Evolutionary conservation across 2,113 vertebrate genomes (phyloP).

Genomic region (Micromys minutus): DNA sequence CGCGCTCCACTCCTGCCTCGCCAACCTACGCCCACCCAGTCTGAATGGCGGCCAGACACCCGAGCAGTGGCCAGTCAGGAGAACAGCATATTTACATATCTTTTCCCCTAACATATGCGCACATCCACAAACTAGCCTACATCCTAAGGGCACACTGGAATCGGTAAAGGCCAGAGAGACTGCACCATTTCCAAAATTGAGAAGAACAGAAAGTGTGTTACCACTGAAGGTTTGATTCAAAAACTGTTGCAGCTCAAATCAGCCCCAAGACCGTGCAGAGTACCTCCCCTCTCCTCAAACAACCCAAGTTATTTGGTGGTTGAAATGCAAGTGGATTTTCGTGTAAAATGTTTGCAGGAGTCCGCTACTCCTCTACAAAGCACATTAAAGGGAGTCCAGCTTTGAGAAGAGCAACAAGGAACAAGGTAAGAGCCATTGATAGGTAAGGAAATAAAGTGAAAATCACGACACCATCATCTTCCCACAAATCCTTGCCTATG

Average conservation of each 20-base stretch:
- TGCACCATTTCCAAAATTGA: background rate
- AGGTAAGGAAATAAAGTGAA: background rate
- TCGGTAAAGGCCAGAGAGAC: background rate
- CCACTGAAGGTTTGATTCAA: background rate
- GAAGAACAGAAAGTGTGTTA: background rate
- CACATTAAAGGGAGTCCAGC: background rate
- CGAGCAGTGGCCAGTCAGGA: background rate
- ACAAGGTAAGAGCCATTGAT: background rate
- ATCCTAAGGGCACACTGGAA: background rate
- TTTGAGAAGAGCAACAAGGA: background rate
- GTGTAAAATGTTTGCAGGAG: background rate
- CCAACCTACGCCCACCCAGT: conserved; percentile 31
- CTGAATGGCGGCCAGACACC: background rate
- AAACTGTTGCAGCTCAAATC: background rate
- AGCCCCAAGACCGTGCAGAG: background rate
- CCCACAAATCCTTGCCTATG: background rate
- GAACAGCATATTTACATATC: background rate
- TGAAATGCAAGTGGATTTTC: background rate
- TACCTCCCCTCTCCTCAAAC: background rate
- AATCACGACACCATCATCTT: background rate
- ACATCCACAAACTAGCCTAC: background rate
- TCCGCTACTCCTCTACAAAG: background rate
- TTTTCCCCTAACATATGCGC: rapidly evolving
- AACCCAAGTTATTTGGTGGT: background rate
- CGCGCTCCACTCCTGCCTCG: conserved; percentile 61